Evolutionary conservation across 1,140 invertebrate genomes (phyloP), one percentile per base, ranked within the genome.

Genomic region (Heliconius congener): DNA sequence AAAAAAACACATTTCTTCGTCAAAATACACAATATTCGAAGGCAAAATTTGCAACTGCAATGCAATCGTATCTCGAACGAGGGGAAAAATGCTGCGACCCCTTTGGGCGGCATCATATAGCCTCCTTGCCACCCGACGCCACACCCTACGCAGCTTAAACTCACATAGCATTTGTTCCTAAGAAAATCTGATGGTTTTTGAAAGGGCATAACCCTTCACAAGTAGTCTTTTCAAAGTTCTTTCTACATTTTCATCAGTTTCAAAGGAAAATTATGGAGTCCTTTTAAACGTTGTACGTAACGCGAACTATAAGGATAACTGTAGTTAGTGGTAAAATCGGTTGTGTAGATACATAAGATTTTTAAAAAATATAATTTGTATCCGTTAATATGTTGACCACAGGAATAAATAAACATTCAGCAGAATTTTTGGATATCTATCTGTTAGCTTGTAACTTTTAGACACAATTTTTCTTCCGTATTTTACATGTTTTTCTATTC

Each of bases 141-240:
- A 86, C 85, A 75, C 85, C 86, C 86, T 84, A 80, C 83, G 82
- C 78, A 86, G 85, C 76, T 66, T 76, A 76, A 84, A 77, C 78
- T 81, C 80, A 73, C 74, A 85, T 74, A 85, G 78, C 74, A 85
- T 84, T 82, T 80, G 83, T 86, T 83, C 77, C 80, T 73, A 85
- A 88, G 83, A 85, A 86, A 85, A 78, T 73, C 75, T 79, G 42
- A 73, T 80, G 73, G 79, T 80, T 82, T 75, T 79, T 73, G 50
- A 82, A 82, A 82, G 77, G 77, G 77, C 60, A 66, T 66, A 78
- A 77, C 76, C 75, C 55, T 74, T 71, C 77, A n/a, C 37, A 27
- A 80, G 55, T 80, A 77, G 76, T 77, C 60, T 72, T 77, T 55
- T 55, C 70, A 37, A 55, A 57, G 76, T 72, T 52, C 42, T 57